Percentiles rank a stretch among this genome's conserved stretches.
Evolutionary conservation across 2,797 vertebrate species (phyloP).

Genomic region (Natrix natrix): DNA sequence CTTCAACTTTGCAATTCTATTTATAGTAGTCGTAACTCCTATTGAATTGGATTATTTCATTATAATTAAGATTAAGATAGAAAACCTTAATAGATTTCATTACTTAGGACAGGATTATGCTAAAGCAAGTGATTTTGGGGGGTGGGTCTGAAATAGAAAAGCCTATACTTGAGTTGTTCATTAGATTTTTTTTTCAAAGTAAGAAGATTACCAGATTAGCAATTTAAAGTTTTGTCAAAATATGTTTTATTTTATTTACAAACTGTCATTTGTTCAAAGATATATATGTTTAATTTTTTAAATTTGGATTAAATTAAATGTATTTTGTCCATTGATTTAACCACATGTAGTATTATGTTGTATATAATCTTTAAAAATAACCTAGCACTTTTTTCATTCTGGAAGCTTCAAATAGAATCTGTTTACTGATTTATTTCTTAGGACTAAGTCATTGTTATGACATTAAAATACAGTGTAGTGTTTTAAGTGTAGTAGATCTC

Average conservation of each 20-base stretch:
- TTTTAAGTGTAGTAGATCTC: neutral
- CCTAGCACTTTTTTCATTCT: neutral
- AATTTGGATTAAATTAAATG: neutral
- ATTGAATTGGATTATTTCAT: neutral
- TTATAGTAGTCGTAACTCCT: neutral
- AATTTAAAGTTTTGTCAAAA: neutral
- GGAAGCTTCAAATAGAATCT: neutral
- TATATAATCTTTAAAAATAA: neutral
- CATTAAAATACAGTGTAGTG: neutral
- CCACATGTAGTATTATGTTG: neutral
- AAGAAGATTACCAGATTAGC: neutral
- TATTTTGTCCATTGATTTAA: slow-evolving; percentile 2
- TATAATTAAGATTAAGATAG: neutral
- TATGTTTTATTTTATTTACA: neutral
- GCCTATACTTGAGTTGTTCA: neutral
- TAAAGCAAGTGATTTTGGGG: neutral
- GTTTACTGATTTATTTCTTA: neutral
- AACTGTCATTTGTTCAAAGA: neutral
- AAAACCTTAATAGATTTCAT: neutral
- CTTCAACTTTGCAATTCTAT: neutral
- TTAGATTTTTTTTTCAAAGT: neutral
- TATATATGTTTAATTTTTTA: neutral
- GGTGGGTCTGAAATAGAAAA: neutral
- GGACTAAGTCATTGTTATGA: neutral
- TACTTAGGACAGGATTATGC: neutral